Conservation (phyloP, 2,797 vertebrate genomes). For the Synaphobranchus kaupii region DNA sequence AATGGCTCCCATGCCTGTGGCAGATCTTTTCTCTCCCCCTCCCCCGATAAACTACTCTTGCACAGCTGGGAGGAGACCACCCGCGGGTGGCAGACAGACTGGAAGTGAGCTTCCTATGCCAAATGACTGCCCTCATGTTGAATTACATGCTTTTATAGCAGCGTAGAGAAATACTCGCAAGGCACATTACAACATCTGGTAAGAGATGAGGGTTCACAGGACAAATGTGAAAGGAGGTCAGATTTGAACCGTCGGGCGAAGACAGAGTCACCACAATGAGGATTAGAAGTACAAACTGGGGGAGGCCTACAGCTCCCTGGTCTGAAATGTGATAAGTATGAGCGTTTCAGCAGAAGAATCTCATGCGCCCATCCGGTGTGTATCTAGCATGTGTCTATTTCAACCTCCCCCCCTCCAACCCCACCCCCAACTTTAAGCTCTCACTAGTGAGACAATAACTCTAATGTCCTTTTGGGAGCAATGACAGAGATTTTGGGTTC, state of each 20-base stretch:
- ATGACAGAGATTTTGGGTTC: neutral
- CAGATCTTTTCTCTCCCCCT: too few species aligned
- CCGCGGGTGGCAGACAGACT: neutral
- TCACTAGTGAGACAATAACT: neutral
- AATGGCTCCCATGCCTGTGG: neutral
- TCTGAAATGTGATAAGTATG: neutral
- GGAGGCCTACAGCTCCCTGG: neutral
- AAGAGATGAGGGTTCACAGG: neutral
- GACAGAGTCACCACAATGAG: neutral
- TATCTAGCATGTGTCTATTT: neutral
- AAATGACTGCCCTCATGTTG: slow-evolving; percentile 14
- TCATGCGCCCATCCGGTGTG: neutral
- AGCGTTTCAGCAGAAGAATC: neutral
- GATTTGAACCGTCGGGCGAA: too few species aligned
- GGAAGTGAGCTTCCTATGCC: neutral
- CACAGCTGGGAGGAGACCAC: neutral
- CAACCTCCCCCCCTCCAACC: neutral
- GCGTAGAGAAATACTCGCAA: slow-evolving; percentile 8
- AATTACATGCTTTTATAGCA: slow-evolving; percentile 9
- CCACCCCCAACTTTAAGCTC: neutral
- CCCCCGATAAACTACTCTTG: neutral
- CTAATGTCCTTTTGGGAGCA: slow-evolving; percentile 24
- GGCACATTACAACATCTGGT: neutral
- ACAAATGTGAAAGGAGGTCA: neutral
- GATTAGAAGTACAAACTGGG: neutral